Percentiles rank a stretch among this genome's conserved stretches.
phyloP scores from a whole-genome alignment of 2,797 vertebrate genomes.

The Artibeus jamaicensis region DNA sequence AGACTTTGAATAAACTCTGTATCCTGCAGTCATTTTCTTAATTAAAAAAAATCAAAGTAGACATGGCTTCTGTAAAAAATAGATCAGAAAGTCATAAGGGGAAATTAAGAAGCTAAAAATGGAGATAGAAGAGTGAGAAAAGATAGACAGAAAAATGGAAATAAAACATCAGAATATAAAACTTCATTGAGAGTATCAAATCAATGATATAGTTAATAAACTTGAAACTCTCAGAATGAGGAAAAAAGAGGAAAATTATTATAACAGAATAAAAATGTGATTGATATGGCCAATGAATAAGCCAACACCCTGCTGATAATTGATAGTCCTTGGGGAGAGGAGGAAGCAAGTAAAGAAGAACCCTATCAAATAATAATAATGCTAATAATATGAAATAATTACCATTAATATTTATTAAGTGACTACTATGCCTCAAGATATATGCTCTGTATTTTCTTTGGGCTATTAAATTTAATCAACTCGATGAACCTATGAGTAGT shows the following conservation, averaged over 20 bases:
- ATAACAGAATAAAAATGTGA: not conserved
- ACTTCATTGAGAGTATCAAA: not conserved
- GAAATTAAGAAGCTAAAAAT: not conserved
- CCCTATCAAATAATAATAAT: not conserved
- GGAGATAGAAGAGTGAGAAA: not conserved
- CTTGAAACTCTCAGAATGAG: not conserved
- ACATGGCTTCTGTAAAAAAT: not conserved
- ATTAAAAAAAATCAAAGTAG: not conserved
- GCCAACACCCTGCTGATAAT: not conserved
- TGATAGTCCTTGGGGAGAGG: not conserved
- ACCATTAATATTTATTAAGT: not conserved
- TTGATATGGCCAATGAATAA: not conserved
- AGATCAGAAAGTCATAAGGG: not conserved
- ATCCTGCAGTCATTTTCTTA: conserved; percentile 80
- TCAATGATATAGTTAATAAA: not conserved
- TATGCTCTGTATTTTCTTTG: not conserved
- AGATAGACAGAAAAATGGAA: not conserved
- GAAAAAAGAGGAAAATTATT: not conserved
- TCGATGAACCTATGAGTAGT: not conserved
- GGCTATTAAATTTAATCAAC: conserved; percentile 12
- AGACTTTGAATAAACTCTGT: conserved; percentile 87
- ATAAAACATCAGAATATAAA: not conserved
- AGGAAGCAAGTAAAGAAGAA: not conserved
- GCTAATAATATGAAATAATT: not conserved
- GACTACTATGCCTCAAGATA: not conserved